These are phyloP conservation scores for Philereme vetulata DNA, from an alignment of 2,888 invertebrate species.

Conservation along the genomic window DNA sequence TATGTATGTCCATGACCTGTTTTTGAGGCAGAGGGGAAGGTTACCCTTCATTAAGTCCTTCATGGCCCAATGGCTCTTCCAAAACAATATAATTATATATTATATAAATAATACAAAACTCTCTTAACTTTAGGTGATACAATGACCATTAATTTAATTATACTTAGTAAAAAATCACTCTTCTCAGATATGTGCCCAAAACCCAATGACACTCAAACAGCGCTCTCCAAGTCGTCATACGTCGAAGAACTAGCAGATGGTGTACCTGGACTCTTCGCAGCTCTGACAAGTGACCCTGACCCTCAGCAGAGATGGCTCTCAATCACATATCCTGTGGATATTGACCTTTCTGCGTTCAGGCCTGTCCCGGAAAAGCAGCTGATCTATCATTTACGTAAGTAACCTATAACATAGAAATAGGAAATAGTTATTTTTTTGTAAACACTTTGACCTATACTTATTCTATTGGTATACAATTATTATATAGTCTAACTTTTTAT, in stretches of 20 bases:
- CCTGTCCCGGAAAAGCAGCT: conserved; percentile 87
- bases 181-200: conserved; percentile 93
- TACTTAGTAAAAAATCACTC: neutral
- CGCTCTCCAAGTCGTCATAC: conserved; percentile 90
- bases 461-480: too few species aligned
- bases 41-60: too few species aligned
- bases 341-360: conserved; percentile 86
- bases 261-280: conserved; percentile 92
- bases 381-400: conserved; percentile 89
- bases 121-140: too few species aligned
- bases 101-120: too few species aligned
- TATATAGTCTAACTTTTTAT: too few species aligned
- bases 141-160: neutral
- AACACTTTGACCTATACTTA: too few species aligned
- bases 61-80: too few species aligned
- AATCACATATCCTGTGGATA: conserved; percentile 91
- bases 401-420: too few species aligned
- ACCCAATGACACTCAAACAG: conserved; percentile 89
- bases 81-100: too few species aligned
- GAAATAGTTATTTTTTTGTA: too few species aligned
- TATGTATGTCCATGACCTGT: too few species aligned
- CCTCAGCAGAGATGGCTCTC: conserved; percentile 91
- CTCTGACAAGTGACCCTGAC: conserved; percentile 91
- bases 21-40: too few species aligned
- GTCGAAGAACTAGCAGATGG: conserved; percentile 93